A percentile compares a stretch with the other conserved stretches of the same genome.
Evolutionary conservation across 2,797 vertebrate genomes (phyloP).

Genomic region (Varecia variegata): DNA sequence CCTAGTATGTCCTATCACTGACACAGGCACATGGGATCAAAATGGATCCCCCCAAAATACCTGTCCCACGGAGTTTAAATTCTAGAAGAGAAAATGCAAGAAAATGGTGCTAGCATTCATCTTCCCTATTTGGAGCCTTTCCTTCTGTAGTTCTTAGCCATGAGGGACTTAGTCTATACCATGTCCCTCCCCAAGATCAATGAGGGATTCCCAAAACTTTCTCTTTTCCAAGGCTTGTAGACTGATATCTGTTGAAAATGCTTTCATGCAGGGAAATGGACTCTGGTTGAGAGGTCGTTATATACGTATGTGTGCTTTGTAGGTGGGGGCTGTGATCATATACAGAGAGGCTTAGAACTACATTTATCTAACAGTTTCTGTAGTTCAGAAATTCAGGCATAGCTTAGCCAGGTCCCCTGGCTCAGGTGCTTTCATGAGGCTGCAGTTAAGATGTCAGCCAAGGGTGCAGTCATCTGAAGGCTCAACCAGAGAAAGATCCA

Average conservation of each 20-base stretch:
- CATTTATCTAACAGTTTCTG: neutral
- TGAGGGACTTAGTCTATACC: neutral
- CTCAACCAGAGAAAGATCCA: neutral
- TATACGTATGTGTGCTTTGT: neutral
- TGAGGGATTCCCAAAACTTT: neutral
- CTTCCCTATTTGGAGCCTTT: neutral
- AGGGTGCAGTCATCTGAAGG: neutral
- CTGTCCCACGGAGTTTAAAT: neutral
- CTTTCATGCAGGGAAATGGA: neutral
- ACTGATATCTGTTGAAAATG: neutral
- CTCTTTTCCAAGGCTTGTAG: neutral
- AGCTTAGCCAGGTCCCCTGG: neutral
- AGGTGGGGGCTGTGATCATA: neutral
- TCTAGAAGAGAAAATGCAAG: neutral
- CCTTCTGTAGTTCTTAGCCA: neutral
- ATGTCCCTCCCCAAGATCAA: neutral
- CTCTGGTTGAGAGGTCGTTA: neutral
- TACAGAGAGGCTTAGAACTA: neutral
- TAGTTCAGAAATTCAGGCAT: neutral
- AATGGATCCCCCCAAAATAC: neutral
- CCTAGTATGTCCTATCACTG: neutral
- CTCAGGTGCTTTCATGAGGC: neutral
- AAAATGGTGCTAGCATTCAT: neutral
- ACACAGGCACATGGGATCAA: neutral
- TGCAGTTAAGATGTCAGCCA: neutral